These are phyloP conservation scores for Apteryx mantelli DNA, from an alignment of 2,113 vertebrate species.

Conservation along the genomic window DNA sequence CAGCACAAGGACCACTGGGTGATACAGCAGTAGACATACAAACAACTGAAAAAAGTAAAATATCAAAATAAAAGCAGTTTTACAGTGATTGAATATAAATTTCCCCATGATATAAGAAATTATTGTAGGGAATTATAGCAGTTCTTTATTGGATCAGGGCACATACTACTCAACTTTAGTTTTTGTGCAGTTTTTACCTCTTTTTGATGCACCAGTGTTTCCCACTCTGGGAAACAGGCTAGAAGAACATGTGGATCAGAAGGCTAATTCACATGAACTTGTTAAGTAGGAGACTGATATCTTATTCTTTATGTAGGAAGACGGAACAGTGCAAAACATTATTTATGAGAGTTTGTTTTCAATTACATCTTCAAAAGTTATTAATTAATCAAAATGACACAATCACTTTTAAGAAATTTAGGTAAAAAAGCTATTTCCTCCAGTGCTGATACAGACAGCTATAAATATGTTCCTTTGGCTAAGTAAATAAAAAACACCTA, in stretches of 20 bases:
- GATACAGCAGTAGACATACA: background rate
- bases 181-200: background rate
- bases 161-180: fast-evolving
- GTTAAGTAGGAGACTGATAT: background rate
- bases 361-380: background rate
- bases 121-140: background rate
- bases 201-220: background rate
- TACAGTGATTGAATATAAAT: background rate
- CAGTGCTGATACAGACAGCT: background rate
- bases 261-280: background rate
- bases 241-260: background rate
- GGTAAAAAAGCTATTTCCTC: background rate
- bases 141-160: background rate
- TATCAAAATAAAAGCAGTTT: background rate
- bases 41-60: background rate
- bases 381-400: background rate
- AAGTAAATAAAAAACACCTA: background rate
- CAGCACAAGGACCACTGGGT: fast-evolving
- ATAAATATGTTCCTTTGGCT: background rate
- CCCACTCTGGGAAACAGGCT: fast-evolving
- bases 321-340: background rate
- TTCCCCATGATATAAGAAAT: background rate
- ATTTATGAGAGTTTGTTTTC: background rate
- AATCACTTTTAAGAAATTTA: background rate
- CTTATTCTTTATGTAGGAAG: background rate